Percentiles rank a stretch among this genome's conserved stretches.
phyloP scores from a whole-genome alignment of 2,113 vertebrate genomes.

The Callospermophilus lateralis region DNA sequence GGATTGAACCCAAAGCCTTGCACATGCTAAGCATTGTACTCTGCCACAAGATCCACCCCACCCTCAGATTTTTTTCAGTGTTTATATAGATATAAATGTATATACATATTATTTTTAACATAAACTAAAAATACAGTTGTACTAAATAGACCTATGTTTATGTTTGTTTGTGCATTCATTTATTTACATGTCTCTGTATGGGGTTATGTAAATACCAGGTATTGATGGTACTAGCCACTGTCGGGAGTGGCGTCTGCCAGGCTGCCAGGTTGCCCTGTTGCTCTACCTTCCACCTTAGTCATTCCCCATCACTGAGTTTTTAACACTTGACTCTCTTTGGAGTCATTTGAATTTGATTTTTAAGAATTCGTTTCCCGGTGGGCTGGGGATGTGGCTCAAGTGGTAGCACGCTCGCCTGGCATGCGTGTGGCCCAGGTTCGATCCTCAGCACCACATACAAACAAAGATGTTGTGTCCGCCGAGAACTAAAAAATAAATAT shows the following conservation, averaged over 20 bases:
- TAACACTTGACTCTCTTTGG: background rate
- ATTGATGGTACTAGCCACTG: background rate
- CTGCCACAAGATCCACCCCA: background rate
- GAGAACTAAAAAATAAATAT: too few relatives aligned
- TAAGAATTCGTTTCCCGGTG: too few relatives aligned
- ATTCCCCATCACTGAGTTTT: background rate
- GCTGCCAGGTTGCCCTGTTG: background rate
- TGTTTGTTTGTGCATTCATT: background rate
- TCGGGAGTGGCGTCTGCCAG: fast-evolving
- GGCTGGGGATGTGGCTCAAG: too few relatives aligned
- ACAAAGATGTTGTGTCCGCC: too few relatives aligned
- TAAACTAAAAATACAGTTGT: background rate
- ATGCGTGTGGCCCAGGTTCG: too few relatives aligned
- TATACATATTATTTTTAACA: background rate
- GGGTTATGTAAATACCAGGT: background rate
- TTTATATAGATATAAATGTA: background rate
- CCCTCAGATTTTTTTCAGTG: background rate
- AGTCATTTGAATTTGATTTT: too few relatives aligned
- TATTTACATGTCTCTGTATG: too few relatives aligned
- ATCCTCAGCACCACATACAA: background rate
- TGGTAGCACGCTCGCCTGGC: too few relatives aligned
- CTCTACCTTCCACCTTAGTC: background rate
- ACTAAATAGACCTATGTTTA: background rate
- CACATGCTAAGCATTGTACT: background rate
- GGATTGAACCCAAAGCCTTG: background rate